Percentiles rank a stretch among this genome's conserved stretches.
phyloP scores from a whole-genome alignment of 2,888 invertebrate genomes.

The Philopedon plagiatum region DNA sequence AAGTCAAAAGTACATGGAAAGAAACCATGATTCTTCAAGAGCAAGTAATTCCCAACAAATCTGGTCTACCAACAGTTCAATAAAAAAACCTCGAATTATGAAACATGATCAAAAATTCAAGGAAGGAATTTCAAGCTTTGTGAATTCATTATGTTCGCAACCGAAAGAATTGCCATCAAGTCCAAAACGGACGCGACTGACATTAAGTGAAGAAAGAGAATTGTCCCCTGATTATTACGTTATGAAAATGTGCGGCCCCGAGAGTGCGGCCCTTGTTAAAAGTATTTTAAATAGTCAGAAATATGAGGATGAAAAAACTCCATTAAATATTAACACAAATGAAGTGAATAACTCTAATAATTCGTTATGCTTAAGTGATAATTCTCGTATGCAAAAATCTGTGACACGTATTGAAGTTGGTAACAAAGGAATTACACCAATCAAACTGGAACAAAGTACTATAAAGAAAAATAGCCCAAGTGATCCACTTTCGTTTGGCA shows the following conservation, averaged over 20 bases:
- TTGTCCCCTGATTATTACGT: neutral
- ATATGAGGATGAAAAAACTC: too few species aligned
- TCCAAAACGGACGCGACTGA: neutral
- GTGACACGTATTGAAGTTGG: too few species aligned
- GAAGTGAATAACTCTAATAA: neutral
- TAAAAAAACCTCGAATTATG: neutral
- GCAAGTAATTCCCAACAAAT: neutral
- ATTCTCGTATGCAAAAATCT: neutral
- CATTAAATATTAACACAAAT: neutral
- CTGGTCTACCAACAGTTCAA: neutral
- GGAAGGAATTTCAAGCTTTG: neutral
- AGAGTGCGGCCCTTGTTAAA: neutral
- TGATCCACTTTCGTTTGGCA: neutral
- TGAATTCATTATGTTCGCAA: neutral
- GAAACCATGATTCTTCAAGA: neutral
- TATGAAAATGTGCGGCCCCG: neutral
- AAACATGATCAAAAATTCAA: neutral
- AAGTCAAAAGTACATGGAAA: neutral
- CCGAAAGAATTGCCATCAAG: neutral
- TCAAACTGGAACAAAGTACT: neutral
- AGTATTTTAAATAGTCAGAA: neutral
- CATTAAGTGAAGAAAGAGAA: conserved; percentile 1
- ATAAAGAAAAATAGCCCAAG: neutral
- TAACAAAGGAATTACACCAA: too few species aligned
- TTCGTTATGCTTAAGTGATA: neutral